Conservation (phyloP, 2,797 vertebrate species). For the Gila robusta region DNA sequence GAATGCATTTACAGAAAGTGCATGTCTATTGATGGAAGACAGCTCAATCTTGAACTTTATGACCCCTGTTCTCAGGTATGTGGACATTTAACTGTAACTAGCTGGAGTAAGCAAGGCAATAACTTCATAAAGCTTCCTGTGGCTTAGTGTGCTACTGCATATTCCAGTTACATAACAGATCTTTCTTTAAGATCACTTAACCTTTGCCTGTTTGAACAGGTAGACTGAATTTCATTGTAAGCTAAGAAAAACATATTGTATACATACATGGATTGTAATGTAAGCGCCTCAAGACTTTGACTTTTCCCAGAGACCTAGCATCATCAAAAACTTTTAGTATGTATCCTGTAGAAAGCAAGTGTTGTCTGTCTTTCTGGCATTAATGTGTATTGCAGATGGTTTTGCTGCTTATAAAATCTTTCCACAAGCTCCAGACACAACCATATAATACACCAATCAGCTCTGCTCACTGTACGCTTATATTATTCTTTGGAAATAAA, state of each 20-base stretch:
- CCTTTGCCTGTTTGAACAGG: constrained; percentile 20
- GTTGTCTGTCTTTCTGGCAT: constrained; percentile 28
- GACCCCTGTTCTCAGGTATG: constrained; percentile 88
- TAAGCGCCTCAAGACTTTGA: background rate
- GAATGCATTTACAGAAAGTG: constrained; percentile 89
- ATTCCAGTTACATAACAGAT: background rate
- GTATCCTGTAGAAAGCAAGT: background rate
- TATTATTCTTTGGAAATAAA: constrained; percentile 15
- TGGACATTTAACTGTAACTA: constrained; percentile 2
- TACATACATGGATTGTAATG: background rate
- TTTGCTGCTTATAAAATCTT: constrained; percentile 25
- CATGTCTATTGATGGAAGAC: constrained; percentile 84
- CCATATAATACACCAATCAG: constrained; percentile 8
- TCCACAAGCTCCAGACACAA: constrained; percentile 13
- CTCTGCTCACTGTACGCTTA: background rate
- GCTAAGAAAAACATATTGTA: background rate
- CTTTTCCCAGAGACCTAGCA: constrained; percentile 30
- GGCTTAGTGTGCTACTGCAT: background rate
- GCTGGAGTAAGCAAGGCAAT: constrained; percentile 34
- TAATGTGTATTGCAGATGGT: constrained; percentile 43
- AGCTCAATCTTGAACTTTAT: constrained; percentile 85
- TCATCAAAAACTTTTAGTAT: constrained; percentile 17
- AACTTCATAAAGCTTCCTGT: constrained; percentile 17
- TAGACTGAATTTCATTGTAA: background rate
- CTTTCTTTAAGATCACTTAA: constrained; percentile 7